These are phyloP conservation scores for Phrixothrix hirtus DNA, from an alignment of 2,888 invertebrate species.

Conservation along the genomic window DNA sequence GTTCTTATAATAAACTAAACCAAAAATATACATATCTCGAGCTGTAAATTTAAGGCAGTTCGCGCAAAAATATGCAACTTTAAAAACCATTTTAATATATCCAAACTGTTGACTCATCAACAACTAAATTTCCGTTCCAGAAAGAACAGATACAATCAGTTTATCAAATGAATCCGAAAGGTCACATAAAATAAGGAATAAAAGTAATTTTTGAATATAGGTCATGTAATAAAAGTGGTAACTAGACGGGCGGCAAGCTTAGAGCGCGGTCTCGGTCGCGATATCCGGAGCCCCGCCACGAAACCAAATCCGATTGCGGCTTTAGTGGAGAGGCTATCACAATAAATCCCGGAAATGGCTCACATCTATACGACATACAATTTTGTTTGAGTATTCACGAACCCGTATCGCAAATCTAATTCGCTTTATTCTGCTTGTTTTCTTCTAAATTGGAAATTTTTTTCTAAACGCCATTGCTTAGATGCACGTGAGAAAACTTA, in stretches of 20 bases:
- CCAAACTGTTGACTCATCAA: too few species aligned
- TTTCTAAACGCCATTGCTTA: constrained; percentile 3
- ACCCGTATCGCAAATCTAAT: constrained; percentile 47
- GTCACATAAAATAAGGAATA: constrained; percentile 1
- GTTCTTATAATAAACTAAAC: too few species aligned
- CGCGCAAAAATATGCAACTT: too few species aligned
- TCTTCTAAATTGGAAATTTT: constrained; percentile 18
- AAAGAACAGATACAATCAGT: too few species aligned
- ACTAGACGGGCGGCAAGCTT: constrained; percentile 39
- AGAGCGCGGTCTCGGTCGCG: constrained; percentile 32
- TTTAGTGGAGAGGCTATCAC: constrained; percentile 53
- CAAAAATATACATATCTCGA: too few species aligned
- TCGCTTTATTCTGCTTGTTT: constrained; percentile 33
- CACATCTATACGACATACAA: constrained; percentile 50
- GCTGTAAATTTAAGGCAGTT: too few species aligned
- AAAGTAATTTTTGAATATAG: constrained; percentile 36
- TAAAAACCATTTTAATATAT: too few species aligned
- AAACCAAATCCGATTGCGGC: constrained; percentile 53
- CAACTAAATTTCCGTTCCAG: too few species aligned
- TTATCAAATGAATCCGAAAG: background rate
- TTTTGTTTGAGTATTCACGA: constrained; percentile 48
- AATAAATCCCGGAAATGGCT: constrained; percentile 52
- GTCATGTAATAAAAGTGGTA: constrained; percentile 44
- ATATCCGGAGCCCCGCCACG: constrained; percentile 36
- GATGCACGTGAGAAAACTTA: constrained; percentile 6